Conservation (phyloP, 2,113 vertebrate genomes). For the Eupsittula cactorum region DNA sequence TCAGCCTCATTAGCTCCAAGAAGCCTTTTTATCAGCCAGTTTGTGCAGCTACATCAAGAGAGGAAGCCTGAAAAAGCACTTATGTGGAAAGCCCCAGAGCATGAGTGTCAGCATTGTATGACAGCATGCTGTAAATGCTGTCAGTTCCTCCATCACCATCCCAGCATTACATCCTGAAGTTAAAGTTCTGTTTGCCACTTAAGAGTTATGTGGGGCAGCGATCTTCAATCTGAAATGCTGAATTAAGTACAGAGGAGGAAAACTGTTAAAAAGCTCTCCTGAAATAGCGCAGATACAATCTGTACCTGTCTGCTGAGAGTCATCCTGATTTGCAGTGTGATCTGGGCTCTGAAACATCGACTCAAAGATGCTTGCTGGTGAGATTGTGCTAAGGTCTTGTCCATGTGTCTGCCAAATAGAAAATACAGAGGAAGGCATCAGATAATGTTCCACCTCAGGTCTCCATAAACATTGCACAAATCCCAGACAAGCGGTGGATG, state of each 20-base stretch:
- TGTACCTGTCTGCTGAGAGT: conserved; percentile 83
- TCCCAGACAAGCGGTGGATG: rapidly evolving
- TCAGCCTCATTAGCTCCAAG: not conserved
- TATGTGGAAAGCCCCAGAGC: not conserved
- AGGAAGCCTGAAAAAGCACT: not conserved
- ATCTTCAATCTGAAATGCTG: not conserved
- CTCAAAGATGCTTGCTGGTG: conserved; percentile 93
- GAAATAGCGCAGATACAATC: not conserved
- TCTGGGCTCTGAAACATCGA: conserved; percentile 97
- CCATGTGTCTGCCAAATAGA: conserved; percentile 79
- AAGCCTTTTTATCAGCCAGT: not conserved
- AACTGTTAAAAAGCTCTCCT: not conserved
- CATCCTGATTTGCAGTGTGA: conserved; percentile 84
- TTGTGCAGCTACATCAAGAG: not conserved
- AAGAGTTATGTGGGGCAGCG: not conserved
- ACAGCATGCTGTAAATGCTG: not conserved
- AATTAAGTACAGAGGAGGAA: not conserved
- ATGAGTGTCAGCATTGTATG: not conserved
- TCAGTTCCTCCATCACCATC: not conserved
- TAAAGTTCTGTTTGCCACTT: not conserved
- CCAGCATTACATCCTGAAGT: rapidly evolving
- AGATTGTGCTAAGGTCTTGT: conserved; percentile 89
- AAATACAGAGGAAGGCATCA: not conserved
- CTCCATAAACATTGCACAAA: not conserved
- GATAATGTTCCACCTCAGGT: not conserved